Base-by-base conservation (phyloP, 2,797 vertebrate genomes). In the Thaleichthys pacificus region DNA sequence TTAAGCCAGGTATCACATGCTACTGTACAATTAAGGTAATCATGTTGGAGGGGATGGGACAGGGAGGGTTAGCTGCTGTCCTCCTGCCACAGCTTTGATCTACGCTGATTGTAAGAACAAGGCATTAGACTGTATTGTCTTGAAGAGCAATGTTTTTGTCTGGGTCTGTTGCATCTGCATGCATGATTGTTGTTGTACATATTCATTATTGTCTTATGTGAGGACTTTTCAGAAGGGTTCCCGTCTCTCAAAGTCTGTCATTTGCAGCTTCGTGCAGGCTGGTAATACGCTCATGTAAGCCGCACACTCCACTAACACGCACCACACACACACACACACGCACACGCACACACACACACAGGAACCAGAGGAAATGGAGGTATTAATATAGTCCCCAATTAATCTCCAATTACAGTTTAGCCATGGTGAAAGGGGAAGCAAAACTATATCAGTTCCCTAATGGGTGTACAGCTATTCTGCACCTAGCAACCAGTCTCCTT, bases 371-470 rank as follows among this genome's bases (percentile, higher is more conserved):
- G 92, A 90, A 92, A 89, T 89, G 75, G 82, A 84, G 81, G 84
- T 86, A 88, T 92, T 94, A 93, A 95, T 93, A 92, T 86, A 92
- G 87, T 91, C 93, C 90, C 91, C 93, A 94, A 95, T 96, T 96
- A 95, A 94, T 93, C 92, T 95, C 92, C 95, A 95, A 96, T 96
- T 95, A 94, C 93, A 94, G 92, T 95, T 94, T 95, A 94, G 92
- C 94, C 91, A 93, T 94, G 91, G 92, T 95, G 93, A 3, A 56
- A 92, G 91, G 87, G 94, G 92, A 96, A 92, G 94, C 89, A 94
- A 92, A 95, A 94, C 93, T 95, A 87, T 92, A 93, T 92, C 93
- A 91, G 92, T 93, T 93, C 88, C 89, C 89, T 94, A 95, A 95
- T 93, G 94, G 93, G 88, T 88, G 88, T 85, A 88, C 89, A 84